These are phyloP conservation scores for Acronicta leporina DNA, from an alignment of 2,888 invertebrate genomes.

Conservation along the genomic window DNA sequence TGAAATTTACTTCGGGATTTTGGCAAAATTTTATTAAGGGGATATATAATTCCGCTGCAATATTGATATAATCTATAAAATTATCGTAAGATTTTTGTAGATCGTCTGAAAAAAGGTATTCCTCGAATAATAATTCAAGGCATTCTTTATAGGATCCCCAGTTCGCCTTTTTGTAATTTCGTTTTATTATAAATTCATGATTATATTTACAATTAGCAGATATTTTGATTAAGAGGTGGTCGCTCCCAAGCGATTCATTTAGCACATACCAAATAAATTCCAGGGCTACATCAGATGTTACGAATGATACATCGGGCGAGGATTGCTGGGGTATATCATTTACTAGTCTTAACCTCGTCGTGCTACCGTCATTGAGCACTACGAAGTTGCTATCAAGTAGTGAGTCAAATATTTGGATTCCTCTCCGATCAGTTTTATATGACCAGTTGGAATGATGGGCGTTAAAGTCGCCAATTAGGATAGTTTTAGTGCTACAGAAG, in stretches of 20 bases:
- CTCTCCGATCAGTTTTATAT: too few species aligned
- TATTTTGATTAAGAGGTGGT: background rate
- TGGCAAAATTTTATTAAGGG: background rate
- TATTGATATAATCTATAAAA: background rate
- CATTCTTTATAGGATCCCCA: background rate
- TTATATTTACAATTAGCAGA: background rate
- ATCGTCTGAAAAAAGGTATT: background rate
- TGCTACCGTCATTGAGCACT: background rate
- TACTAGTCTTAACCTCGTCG: background rate
- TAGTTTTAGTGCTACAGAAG: too few species aligned
- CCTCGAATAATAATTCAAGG: background rate
- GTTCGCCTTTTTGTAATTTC: background rate
- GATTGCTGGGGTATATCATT: background rate
- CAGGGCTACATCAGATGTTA: background rate
- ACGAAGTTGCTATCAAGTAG: background rate
- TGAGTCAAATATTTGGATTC: too few species aligned
- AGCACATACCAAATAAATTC: background rate
- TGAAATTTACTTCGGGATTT: background rate
- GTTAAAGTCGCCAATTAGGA: too few species aligned
- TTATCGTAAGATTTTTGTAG: background rate
- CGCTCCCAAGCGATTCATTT: background rate
- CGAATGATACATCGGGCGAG: background rate
- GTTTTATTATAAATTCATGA: background rate
- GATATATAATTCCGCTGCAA: background rate
- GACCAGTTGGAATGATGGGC: too few species aligned